Evolutionary conservation across 2,888 invertebrate species (phyloP).

Genomic region (Heliothis peltigera): DNA sequence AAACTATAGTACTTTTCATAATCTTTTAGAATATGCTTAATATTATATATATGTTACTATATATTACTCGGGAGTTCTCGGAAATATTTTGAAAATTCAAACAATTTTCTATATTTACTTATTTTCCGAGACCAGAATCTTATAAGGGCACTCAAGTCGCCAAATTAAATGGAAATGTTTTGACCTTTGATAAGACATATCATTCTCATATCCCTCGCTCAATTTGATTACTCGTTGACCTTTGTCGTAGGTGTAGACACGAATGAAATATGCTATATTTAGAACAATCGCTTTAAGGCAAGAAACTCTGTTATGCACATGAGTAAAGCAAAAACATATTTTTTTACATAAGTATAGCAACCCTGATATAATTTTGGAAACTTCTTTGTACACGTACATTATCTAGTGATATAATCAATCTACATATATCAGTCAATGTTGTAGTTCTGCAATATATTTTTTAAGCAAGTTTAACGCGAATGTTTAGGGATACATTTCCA

Average conservation of each 20-base stretch:
- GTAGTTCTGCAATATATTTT: too few relatives aligned
- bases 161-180: slow-evolving; percentile 28
- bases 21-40: too few relatives aligned
- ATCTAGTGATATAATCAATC: too few relatives aligned
- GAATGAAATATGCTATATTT: slow-evolving; percentile 19
- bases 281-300: background rate
- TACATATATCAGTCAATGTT: too few relatives aligned
- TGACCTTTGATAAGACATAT: slow-evolving; percentile 27
- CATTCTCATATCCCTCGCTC: slow-evolving; percentile 1
- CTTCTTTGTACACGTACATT: too few relatives aligned
- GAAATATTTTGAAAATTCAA: background rate
- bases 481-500: too few relatives aligned
- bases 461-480: too few relatives aligned
- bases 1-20: too few relatives aligned
- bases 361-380: too few relatives aligned
- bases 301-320: background rate
- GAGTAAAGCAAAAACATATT: background rate
- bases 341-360: background rate
- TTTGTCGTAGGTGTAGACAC: slow-evolving; percentile 13
- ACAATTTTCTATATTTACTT: background rate
- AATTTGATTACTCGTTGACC: slow-evolving; percentile 22
- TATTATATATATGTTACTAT: too few relatives aligned
- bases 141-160: slow-evolving; percentile 6
- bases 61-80: too few relatives aligned
- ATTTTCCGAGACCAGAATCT: background rate